These are phyloP conservation scores for Cantharis flavilabris DNA, from an alignment of 2,888 invertebrate genomes.

Conservation along the genomic window DNA sequence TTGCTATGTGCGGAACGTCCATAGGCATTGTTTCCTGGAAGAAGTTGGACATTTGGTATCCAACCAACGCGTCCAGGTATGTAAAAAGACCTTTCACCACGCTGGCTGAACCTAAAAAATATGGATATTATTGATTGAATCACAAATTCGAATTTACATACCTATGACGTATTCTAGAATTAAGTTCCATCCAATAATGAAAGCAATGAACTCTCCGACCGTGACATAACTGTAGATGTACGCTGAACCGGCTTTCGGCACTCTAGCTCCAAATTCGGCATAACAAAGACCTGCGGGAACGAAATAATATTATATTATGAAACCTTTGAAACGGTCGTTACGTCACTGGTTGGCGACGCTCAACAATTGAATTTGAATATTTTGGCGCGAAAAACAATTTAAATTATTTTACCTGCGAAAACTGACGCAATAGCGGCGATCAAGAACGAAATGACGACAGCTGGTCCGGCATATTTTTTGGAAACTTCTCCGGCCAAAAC, in stretches of 20 bases:
- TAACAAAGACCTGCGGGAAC: conserved; percentile 75
- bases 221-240: conserved; percentile 94
- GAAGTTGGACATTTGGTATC: conserved; percentile 67
- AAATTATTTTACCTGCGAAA: conserved; percentile 71
- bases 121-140: too few species aligned
- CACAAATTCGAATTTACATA: conserved; percentile 49
- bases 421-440: conserved; percentile 89
- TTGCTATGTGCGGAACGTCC: conserved; percentile 66
- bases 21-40: conserved; percentile 69
- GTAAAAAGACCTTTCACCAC: conserved; percentile 82
- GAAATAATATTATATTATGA: background rate
- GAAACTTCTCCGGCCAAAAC: conserved; percentile 86
- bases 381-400: background rate
- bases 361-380: background rate
- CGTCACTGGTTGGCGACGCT: background rate
- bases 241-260: conserved; percentile 89
- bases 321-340: too few species aligned
- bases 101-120: conserved; percentile 71
- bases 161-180: conserved; percentile 88
- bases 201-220: conserved; percentile 89
- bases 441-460: conserved; percentile 84
- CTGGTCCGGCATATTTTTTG: conserved; percentile 81
- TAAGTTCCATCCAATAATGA: conserved; percentile 92
- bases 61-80: conserved; percentile 73
- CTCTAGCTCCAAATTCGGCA: conserved; percentile 88